Base-by-base conservation (phyloP, 53 echinoderm and acorn worm species). In the Zoroaster sp. region DNA sequence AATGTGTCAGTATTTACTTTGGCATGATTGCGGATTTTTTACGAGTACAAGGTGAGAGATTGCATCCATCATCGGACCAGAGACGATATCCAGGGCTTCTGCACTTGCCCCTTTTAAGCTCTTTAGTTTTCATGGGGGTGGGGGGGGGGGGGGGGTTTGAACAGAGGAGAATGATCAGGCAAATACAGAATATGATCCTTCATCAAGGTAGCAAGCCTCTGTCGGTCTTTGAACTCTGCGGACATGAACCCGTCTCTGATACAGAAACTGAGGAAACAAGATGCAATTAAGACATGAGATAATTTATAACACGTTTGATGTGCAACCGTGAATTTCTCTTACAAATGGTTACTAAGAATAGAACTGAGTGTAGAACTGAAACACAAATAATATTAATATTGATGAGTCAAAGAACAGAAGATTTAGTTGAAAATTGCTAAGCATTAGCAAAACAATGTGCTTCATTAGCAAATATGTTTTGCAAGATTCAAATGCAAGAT, bases 1-100 rank as follows among this genome's bases (percentile, higher is more conserved):
- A 82, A 82, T 82, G 82, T 82, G 82, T 82, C 82, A 82, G 82
- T 82, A 82, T 82, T 82, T 82, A 82, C 82, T 82, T 82, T 82
- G 82, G 82, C 82, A 82, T 82, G 82, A 82, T 82, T 82, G 82
- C 82, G 82, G 82, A 82, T 43, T 82, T 82, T 82, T 82, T 82
- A 68, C 82, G 82, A 82, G 82, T 82, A 66, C 68, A 44, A 43
- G 68, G 66, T 44, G 82, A 82, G 45, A 66, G 82, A 82, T 32
- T 66, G 82, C 82, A 35, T 82, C 82, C 68, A 23, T 82, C 82
- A 82, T 82, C 82, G 18, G 66, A n/a, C 40, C 34, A 5, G 4
- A 66, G 82, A 82, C 66, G 66, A 67, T 82, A 82, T 66, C 33
- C 59, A 66, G 82, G 68, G 68, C 82, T 43, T 66, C 42, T 82